Conservation (phyloP, 2,113 vertebrate genomes). For the Cyprinodon brontotheroides region DNA sequence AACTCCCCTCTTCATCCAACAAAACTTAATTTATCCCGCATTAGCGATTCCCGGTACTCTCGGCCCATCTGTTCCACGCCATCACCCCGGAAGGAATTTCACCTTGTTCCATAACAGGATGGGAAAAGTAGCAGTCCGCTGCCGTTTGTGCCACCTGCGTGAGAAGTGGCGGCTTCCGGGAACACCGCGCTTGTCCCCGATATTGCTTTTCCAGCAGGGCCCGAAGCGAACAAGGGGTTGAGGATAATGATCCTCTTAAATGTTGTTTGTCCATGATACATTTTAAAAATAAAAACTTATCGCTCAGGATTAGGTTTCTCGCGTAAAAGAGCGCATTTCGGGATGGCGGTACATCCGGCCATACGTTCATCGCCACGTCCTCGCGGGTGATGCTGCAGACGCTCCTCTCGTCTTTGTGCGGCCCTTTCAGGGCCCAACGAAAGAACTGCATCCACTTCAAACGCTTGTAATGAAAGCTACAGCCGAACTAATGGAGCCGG, state of each 20-base stretch:
- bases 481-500: slow-evolving; percentile 92
- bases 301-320: too few species aligned
- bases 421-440: slow-evolving; percentile 79
- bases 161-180: slow-evolving; percentile 63
- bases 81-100: slow-evolving; percentile 84
- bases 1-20: slow-evolving; percentile 57
- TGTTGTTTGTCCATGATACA: too few species aligned
- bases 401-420: slow-evolving; percentile 85
- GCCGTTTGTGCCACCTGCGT: slow-evolving; percentile 70
- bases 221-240: not conserved
- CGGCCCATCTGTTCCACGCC: slow-evolving; percentile 80
- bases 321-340: not conserved
- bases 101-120: slow-evolving; percentile 80
- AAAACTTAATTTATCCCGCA: slow-evolving; percentile 80
- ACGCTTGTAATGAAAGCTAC: slow-evolving; percentile 92
- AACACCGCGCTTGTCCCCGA: slow-evolving; percentile 28
- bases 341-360: not conserved
- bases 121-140: slow-evolving; percentile 82
- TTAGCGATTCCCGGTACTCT: slow-evolving; percentile 85
- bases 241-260: too few species aligned
- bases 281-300: too few species aligned
- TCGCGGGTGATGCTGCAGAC: slow-evolving; percentile 68
- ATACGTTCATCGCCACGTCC: too few species aligned
- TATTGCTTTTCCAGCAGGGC: too few species aligned
- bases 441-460: slow-evolving; percentile 86